Base-by-base conservation (phyloP, 2,888 invertebrate genomes). In the Polymixis flavicincta region DNA sequence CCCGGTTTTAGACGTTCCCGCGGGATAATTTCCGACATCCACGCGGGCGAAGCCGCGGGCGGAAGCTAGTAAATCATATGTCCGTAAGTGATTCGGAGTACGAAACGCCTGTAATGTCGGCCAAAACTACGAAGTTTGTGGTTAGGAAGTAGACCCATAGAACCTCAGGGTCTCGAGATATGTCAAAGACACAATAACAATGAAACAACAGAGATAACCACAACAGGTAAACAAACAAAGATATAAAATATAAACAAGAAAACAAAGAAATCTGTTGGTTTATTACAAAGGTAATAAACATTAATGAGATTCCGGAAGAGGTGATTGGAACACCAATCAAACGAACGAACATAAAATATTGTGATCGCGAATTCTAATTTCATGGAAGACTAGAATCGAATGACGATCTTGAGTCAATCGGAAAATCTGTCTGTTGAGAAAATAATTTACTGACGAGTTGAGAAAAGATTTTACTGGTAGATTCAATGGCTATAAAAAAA, bases 361-460 rank as follows among this genome's bases (percentile, higher is more conserved):
- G 85, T 87, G 85, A 86, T 87, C 83, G 85, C 57, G 78, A 88
- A 76, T 87, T 89, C 87, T 90, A 89, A 92, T 92, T 92, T 92
- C 90, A 90, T 89, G 91, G 89, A 69, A 83, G 88, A 91, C 88
- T 89, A 87, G 87, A 83, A 82, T 80, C 80, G 55, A 81, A 78
- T 61, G 69, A 84, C 81, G 17, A 83, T 85, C 81, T 67, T 78
- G 60, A 64, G 45, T 68, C 67, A 55, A 71, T 68, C 61, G 54
- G 59, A 72, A 77, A 70, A 76, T 84, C 17, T 45, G 50, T 69
- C 71, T 25, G 28, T 55, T 54, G 11, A 64, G 55, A 55, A 67
- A 50, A 65, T 45, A 9, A 61, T 72, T 54, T 37, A 60, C 54
- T 59, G 32, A 67, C 63, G 25, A 48, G 19, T 37, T 37, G 37